Base-by-base conservation (phyloP, 2,113 vertebrate species). In the Eolophus roseicapilla region DNA sequence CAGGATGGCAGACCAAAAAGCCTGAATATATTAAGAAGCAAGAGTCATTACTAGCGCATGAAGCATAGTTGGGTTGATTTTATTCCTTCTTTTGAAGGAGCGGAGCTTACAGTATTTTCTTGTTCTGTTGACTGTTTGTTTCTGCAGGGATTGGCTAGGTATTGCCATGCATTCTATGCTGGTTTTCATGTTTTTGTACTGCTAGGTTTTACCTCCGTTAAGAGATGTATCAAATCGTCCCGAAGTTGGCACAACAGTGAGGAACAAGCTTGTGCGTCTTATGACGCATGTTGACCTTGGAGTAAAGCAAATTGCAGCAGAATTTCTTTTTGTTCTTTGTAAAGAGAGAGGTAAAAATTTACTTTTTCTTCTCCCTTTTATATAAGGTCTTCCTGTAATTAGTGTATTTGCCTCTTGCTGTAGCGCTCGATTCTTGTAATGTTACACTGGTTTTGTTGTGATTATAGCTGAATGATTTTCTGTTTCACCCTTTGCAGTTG, bases 301-400 rank as follows among this genome's bases (percentile, higher is more conserved):
- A 31, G 99, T 99, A 90, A 99, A 99, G 98, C 99, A 99, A 93
- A 99, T 98, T 43, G 99, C 99, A 77, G 99, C 99, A 64, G 99
- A 99, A 97, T 99, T 99, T 91, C 98, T 99, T 69, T 99, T 99
- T 52, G 99, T 99, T 59, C 99, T 99, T 87, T 99, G 99, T 97
- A 99, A 99, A 97, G 99, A 99, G 92, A 99, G 98, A 96, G 99
- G 99, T 99, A 98, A 97, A 97, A 95, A 95, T 76, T 62, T 13
- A 13, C 21, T 71, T 41, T 78, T 92, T 43, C 73, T 59, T 55
- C 55, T 63, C 65, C 27, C 7, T 88, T 76, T 82, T 84, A 24
- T 76, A 2, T 50, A 25, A 69, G 11, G 16, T 63, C 37, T 63
- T 81, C 63, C 37, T 49, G 24, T 86, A 37, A 24, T 24, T 46